These are phyloP conservation scores for Pelodiscus sinensis DNA, from an alignment of 2,113 vertebrate genomes.

Conservation along the genomic window DNA sequence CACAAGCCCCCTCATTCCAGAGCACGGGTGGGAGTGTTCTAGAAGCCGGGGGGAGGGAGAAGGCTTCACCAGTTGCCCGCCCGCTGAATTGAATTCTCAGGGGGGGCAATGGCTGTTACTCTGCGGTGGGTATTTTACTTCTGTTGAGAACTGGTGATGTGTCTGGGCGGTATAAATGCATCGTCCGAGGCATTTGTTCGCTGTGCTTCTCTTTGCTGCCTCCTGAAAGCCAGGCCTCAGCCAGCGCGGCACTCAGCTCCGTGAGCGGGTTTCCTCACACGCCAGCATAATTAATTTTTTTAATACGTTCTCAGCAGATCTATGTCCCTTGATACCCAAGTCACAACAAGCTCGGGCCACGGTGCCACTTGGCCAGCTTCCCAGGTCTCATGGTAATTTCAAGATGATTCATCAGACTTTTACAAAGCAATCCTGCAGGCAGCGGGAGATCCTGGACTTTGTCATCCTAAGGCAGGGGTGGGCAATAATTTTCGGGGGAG, in stretches of 20 bases:
- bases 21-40: no score
- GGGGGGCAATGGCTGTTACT: not conserved
- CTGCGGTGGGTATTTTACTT: not conserved
- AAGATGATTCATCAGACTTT: slow-evolving; percentile 2
- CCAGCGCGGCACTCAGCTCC: not conserved
- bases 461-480: not conserved
- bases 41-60: no score
- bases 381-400: not conserved
- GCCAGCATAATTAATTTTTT: not conserved
- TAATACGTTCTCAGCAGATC: not conserved
- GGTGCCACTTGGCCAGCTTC: not conserved
- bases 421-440: not conserved
- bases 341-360: not conserved
- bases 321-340: not conserved
- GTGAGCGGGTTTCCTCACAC: rapidly evolving
- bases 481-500: no score
- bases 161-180: no score
- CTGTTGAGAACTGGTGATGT: not conserved
- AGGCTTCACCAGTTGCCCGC: not conserved
- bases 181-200: not conserved
- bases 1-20: not conserved
- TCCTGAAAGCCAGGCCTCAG: not conserved
- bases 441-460: not conserved
- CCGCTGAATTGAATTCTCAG: not conserved
- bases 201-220: not conserved